Evolutionary conservation across 2,797 vertebrate species (phyloP).

Genomic region (Pagetopsis macropterus): DNA sequence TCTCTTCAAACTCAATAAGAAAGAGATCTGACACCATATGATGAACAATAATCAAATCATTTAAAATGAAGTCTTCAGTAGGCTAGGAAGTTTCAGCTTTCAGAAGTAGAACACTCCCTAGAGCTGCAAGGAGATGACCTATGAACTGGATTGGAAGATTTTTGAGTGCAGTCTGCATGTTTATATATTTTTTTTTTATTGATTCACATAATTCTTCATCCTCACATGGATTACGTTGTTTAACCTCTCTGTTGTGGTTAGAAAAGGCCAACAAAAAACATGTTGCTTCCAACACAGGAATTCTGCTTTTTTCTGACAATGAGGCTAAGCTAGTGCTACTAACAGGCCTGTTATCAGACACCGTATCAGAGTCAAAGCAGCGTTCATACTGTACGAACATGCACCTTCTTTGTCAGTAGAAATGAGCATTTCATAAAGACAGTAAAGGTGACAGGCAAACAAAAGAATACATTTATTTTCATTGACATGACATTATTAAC

Average conservation of each 20-base stretch:
- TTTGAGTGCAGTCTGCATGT: no score
- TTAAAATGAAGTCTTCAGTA: no score
- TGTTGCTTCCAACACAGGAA: not conserved
- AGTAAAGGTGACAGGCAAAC: not conserved
- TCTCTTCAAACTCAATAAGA: slow-evolving; percentile 1
- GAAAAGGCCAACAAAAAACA: not conserved
- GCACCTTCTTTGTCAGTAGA: not conserved
- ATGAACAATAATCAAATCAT: not conserved
- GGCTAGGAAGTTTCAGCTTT: not conserved
- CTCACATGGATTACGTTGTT: not conserved
- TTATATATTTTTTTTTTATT: not conserved
- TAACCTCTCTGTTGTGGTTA: not conserved
- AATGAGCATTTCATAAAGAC: not conserved
- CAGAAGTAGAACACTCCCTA: no score
- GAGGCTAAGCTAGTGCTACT: not conserved
- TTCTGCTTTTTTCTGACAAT: not conserved
- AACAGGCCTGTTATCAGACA: not conserved
- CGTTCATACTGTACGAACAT: not conserved
- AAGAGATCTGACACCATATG: not conserved
- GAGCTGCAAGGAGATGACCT: no score
- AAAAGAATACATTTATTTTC: slow-evolving; percentile 9
- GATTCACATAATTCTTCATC: not conserved
- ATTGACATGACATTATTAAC: slow-evolving; percentile 6
- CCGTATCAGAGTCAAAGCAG: not conserved
- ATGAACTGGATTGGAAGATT: no score